Evolutionary conservation across 2,888 invertebrate species (phyloP), one percentile per base, ranked within the genome.

Genomic region (Apotomis turbidana): DNA sequence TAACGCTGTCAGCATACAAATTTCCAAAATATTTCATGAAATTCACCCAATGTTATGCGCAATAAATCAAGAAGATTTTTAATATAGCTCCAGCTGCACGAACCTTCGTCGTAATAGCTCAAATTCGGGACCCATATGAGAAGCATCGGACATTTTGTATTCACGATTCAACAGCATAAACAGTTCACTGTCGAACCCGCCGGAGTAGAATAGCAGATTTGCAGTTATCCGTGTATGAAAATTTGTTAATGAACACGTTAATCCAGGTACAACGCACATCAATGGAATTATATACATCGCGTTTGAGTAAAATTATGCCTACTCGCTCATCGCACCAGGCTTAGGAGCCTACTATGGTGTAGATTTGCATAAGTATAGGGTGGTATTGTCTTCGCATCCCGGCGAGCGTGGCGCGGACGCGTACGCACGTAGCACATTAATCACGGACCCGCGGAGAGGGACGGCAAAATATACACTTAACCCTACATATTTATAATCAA

Each of bases 401-500:
- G 15, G 27, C 44, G 36, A 44, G 46, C 12, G 49, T n/a, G 52
- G 36, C 36, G 59, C 51, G 55, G 58, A 55, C 54, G 75, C 74
- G 77, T 74, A 49, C 71, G 73, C 77, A 69, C 57, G 67, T 64
- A 67, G 66, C 38, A 79, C 82, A 82, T 83, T 82, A 81, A 83
- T 85, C 82, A 84, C 75, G 76, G 49, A 70, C 69, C 75, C 72
- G 58, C 60, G 75, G 66, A 54, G 51, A n/a, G 52, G 76, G 78
- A 77, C 74, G 76, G 77, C 76, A 78, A 81, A 82, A 80, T 80
- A 81, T 70, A 79, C 78, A 75, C 77, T 82, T 80, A 82, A 76
- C 77, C 54, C 54, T n/a, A 27, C 12, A 55, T 41, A 9, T 27
- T 8, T 44, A 4, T 57, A 10, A n/a, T 27, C 44, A n/a, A 55